Percentiles rank a stretch among this genome's conserved stretches.
phyloP scores from a whole-genome alignment of 2,113 vertebrate species.

The Xenopus borealis region DNA sequence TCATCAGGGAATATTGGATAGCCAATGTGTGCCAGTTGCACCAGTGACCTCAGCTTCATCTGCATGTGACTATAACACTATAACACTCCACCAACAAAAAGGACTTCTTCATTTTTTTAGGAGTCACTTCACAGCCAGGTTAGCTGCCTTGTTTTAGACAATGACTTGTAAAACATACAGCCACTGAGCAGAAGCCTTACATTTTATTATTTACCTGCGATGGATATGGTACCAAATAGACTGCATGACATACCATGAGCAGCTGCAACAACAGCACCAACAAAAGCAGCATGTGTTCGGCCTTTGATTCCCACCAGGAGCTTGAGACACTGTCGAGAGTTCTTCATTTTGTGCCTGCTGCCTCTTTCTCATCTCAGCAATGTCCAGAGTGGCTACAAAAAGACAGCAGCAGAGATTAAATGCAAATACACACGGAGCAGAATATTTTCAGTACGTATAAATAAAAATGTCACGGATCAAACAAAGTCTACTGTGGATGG shows the following conservation, averaged over 20 bases:
- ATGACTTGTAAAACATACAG: neutral
- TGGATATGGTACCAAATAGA: slow-evolving; percentile 29
- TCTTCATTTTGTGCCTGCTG: slow-evolving; percentile 76
- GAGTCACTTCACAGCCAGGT: neutral
- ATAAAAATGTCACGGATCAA: too few relatives aligned
- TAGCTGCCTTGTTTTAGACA: neutral
- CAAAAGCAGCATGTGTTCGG: slow-evolving; percentile 80
- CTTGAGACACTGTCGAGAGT: slow-evolving; percentile 66
- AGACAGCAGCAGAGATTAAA: neutral
- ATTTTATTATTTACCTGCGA: slow-evolving; percentile 23
- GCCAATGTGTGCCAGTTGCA: too few relatives aligned
- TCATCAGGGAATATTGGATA: too few relatives aligned
- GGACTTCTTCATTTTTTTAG: neutral
- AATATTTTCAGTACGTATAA: too few relatives aligned
- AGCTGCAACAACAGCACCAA: slow-evolving; percentile 81
- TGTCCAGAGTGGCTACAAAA: slow-evolving; percentile 45
- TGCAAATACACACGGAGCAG: neutral
- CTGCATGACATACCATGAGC: slow-evolving; percentile 73
- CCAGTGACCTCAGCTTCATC: too few relatives aligned
- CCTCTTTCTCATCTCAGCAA: slow-evolving; percentile 76
- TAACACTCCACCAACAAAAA: too few relatives aligned
- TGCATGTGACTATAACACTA: too few relatives aligned
- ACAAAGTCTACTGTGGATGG: too few relatives aligned
- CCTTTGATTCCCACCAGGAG: slow-evolving; percentile 72
- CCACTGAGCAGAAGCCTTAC: neutral